Percentiles rank a stretch among this genome's conserved stretches.
These are phyloP conservation scores for Agriopis aurantiaria DNA, from an alignment of 2,888 invertebrate genomes.

Conservation along the genomic window DNA sequence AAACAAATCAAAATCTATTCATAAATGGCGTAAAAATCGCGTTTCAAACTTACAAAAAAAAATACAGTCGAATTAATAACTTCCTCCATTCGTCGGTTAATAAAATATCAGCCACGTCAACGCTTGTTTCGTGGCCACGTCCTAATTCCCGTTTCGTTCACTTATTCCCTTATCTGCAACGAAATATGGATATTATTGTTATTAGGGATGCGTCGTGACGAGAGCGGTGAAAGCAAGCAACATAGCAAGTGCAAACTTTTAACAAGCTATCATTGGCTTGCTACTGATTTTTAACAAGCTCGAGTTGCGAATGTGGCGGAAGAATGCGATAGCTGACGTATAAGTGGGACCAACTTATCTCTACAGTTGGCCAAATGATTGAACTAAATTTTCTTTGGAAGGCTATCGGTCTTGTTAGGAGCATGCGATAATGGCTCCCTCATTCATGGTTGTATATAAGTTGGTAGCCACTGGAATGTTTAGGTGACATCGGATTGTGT, in stretches of 20 bases:
- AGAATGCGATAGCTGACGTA: slow-evolving; percentile 16
- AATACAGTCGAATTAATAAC: no score
- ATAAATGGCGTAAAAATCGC: no score
- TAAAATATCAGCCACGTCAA: no score
- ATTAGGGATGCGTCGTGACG: slow-evolving; percentile 75
- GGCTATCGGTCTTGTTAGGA: background rate
- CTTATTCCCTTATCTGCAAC: slow-evolving; percentile 80
- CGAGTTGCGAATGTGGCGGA: slow-evolving; percentile 13
- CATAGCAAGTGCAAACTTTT: slow-evolving; percentile 22
- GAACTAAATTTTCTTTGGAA: background rate
- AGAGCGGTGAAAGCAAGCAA: slow-evolving; percentile 31
- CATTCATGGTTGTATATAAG: background rate
- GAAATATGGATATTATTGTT: slow-evolving; percentile 85
- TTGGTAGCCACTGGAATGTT: background rate
- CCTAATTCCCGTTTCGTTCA: slow-evolving; percentile 70
- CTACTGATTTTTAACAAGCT: slow-evolving; percentile 23
- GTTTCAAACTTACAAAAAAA: no score
- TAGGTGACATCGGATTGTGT: background rate
- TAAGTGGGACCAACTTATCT: slow-evolving; percentile 11
- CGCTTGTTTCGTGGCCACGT: slow-evolving; percentile 63
- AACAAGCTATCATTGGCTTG: slow-evolving; percentile 16
- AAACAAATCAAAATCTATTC: no score
- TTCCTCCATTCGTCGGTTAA: no score
- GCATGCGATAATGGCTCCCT: background rate
- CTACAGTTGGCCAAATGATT: background rate